Percentiles rank a stretch among this genome's conserved stretches.
These are phyloP conservation scores for Coilia nasus DNA, from an alignment of 2,797 vertebrate species.

Conservation along the genomic window DNA sequence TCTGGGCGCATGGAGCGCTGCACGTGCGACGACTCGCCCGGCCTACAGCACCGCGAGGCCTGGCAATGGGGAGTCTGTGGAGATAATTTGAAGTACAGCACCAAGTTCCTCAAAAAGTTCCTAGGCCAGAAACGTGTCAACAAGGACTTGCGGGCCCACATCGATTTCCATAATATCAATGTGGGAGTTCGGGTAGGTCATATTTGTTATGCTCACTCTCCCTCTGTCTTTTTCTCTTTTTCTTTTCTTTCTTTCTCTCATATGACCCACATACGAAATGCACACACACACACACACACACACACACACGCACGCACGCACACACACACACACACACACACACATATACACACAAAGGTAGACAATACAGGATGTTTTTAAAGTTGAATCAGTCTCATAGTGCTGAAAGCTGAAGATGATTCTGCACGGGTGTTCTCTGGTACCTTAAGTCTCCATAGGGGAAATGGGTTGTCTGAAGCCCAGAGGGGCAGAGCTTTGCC, in stretches of 20 bases:
- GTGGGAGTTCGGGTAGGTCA: slow-evolving; percentile 91
- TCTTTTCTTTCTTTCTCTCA: not conserved
- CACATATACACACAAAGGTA: not conserved
- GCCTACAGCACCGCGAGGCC: slow-evolving; percentile 92
- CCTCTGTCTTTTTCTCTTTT: not conserved
- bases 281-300: not conserved
- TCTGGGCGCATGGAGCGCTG: slow-evolving; percentile 97
- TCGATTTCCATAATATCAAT: slow-evolving; percentile 93
- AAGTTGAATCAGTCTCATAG: not conserved
- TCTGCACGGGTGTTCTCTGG: not conserved
- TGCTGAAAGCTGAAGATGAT: not conserved
- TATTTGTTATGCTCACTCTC: not conserved
- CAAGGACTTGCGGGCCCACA: slow-evolving; percentile 92
- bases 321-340: not conserved
- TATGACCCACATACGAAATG: not conserved
- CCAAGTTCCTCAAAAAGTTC: slow-evolving; percentile 95
- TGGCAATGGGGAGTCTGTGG: slow-evolving; percentile 99
- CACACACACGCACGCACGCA: not conserved
- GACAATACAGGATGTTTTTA: not conserved
- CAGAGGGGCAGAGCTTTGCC: slow-evolving; percentile 55
- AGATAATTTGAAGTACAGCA: slow-evolving; percentile 98
- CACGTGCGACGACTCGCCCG: slow-evolving; percentile 95
- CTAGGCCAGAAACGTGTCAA: slow-evolving; percentile 90
- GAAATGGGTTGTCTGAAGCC: slow-evolving; percentile 56
- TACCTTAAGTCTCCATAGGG: slow-evolving; percentile 4